These are phyloP conservation scores for Genyomyrus donnyi DNA, from an alignment of 2,113 vertebrate species.

Conservation along the genomic window DNA sequence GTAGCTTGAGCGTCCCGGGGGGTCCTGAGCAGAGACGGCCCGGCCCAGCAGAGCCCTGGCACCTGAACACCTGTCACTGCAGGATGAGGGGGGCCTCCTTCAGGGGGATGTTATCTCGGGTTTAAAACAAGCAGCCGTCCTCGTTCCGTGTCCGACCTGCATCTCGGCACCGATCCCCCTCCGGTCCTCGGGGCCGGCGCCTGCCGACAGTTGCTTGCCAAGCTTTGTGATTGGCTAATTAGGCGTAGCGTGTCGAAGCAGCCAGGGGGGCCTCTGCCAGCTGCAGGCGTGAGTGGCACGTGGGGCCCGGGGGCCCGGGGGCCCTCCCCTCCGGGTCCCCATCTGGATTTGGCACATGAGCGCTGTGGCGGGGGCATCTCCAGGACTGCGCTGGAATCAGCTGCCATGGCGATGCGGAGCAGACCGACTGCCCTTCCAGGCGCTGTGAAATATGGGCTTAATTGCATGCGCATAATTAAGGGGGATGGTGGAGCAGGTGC, in stretches of 20 bases:
- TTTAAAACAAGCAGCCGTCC: background rate
- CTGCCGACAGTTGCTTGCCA: background rate
- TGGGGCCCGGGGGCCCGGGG: background rate
- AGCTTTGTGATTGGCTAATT: background rate
- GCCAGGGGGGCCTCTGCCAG: background rate
- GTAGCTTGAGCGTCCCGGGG: background rate
- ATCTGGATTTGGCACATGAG: background rate
- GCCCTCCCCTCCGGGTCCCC: background rate
- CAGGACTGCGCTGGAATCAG: background rate
- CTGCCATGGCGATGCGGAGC: background rate
- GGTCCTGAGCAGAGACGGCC: background rate
- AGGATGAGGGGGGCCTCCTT: background rate
- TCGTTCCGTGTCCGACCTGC: background rate
- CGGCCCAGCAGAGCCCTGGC: background rate
- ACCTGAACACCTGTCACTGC: background rate
- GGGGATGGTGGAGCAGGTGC: background rate
- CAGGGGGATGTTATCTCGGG: background rate
- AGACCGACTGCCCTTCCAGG: conserved; percentile 1
- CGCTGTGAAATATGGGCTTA: conserved; percentile 15
- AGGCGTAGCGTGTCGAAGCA: background rate
- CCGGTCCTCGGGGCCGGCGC: background rate
- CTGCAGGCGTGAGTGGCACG: background rate
- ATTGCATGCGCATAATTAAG: conserved; percentile 20
- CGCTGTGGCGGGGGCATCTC: background rate
- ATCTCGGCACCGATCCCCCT: background rate